Percentiles rank a stretch among this genome's conserved stretches.
phyloP scores from a whole-genome alignment of 30 jellyfish, hydroid and myxozoan species.

The Turritopsis rubra region DNA sequence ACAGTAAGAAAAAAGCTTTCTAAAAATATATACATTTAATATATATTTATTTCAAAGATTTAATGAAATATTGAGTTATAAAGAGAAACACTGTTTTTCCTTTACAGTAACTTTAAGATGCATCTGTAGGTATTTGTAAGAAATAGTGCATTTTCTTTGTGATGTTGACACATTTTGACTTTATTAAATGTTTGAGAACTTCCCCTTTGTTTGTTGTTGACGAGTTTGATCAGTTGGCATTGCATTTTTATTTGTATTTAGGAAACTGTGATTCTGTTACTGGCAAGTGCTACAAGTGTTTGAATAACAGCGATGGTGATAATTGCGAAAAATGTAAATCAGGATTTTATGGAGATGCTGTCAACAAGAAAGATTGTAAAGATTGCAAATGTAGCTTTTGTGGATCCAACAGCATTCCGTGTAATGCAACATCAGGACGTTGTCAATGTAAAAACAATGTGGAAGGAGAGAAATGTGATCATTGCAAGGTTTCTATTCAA shows the following conservation, averaged over 20 bases:
- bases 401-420: conserved; percentile 50
- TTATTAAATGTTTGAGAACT: too few relatives aligned
- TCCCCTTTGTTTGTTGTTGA: not conserved
- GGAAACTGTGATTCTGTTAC: conserved; percentile 91
- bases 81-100: too few relatives aligned
- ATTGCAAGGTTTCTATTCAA: conserved; percentile 59
- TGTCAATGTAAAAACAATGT: conserved; percentile 82
- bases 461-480: conserved; percentile 60
- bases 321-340: conserved; percentile 74
- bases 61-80: too few relatives aligned
- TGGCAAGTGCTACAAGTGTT: conserved; percentile 80
- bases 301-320: conserved; percentile 80
- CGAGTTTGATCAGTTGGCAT: not conserved
- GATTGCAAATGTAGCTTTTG: conserved; percentile 74
- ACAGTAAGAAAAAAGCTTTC: too few relatives aligned
- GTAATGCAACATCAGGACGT: conserved; percentile 63
- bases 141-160: too few relatives aligned
- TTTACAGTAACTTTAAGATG: too few relatives aligned
- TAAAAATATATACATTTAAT: too few relatives aligned
- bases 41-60: too few relatives aligned
- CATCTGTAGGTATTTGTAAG: too few relatives aligned
- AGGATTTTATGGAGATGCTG: conserved; percentile 94
- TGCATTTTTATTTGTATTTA: conserved; percentile 9
- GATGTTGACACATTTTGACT: too few relatives aligned
- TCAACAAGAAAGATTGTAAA: conserved; percentile 63